These are phyloP conservation scores for Nephrotoma flavescens DNA, from an alignment of 2,888 invertebrate genomes.

Conservation along the genomic window DNA sequence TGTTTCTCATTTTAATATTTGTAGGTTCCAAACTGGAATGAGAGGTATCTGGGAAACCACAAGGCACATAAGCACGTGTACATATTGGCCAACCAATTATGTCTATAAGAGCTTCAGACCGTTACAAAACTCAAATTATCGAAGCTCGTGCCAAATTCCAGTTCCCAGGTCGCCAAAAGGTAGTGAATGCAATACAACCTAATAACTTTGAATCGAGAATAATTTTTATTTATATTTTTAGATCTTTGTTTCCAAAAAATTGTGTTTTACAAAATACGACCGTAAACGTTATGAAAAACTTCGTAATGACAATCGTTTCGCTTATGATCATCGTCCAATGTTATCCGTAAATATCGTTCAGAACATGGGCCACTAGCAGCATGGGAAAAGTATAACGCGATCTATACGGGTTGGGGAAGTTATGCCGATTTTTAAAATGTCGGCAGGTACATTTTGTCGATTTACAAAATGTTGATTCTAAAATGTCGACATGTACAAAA, in stretches of 20 bases:
- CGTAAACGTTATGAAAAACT: constrained; percentile 77
- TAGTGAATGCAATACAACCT: constrained; percentile 21
- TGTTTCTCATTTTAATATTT: constrained; percentile 8
- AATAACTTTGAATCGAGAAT: not conserved
- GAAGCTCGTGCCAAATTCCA: constrained; percentile 99
- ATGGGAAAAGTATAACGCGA: constrained; percentile 74
- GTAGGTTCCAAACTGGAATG: constrained; percentile 99
- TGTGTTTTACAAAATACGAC: constrained; percentile 98
- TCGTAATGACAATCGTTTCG: constrained; percentile 66
- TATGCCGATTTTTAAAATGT: too few species aligned
- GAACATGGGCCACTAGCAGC: constrained; percentile 84
- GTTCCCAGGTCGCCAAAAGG: constrained; percentile 99
- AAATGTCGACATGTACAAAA: too few species aligned
- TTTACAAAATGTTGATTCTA: too few species aligned
- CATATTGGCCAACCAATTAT: constrained; percentile 97
- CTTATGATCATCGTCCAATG: constrained; percentile 90
- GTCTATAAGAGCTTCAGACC: constrained; percentile 92
- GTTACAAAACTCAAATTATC: constrained; percentile 89
- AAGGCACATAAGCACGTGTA: constrained; percentile 98
- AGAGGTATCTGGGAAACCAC: constrained; percentile 99
- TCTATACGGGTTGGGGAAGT: too few species aligned
- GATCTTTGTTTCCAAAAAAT: constrained; percentile 96
- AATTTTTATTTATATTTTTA: constrained; percentile 28
- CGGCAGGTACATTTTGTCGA: too few species aligned
- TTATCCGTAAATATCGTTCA: constrained; percentile 82